Evolutionary conservation across 1,140 invertebrate genomes (phyloP).

Genomic region (Neotoxoptera formosana): DNA sequence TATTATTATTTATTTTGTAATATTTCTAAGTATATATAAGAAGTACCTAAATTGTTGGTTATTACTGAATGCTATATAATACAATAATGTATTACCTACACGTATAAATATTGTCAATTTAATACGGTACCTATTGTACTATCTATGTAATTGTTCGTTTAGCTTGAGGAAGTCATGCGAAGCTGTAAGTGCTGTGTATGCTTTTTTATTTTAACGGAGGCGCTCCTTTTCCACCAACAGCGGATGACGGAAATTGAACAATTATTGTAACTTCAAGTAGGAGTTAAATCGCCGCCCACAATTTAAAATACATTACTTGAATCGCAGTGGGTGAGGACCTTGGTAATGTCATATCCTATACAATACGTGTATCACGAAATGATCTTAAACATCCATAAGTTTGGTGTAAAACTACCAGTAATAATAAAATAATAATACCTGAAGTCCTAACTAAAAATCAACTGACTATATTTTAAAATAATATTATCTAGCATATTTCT

Average conservation of each 20-base stretch:
- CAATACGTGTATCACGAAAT: not conserved
- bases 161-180: constrained; percentile 6
- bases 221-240: constrained; percentile 51
- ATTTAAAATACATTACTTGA: constrained; percentile 47
- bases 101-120: constrained; percentile 3
- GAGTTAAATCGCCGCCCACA: constrained; percentile 40
- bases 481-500: not conserved
- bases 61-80: not conserved
- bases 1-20: not conserved
- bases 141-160: constrained; percentile 29
- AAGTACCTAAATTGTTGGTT: not conserved
- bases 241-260: constrained; percentile 53
- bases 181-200: not conserved
- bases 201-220: constrained; percentile 41
- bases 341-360: constrained; percentile 7
- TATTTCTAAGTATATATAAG: not conserved
- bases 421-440: not conserved
- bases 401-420: not conserved
- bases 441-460: not conserved
- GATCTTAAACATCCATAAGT: not conserved
- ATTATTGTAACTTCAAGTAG: constrained; percentile 52
- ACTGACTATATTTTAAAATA: not conserved
- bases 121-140: constrained; percentile 29
- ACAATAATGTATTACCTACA: not conserved
- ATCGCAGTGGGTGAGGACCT: constrained; percentile 43